Percentiles rank a stretch among this genome's conserved stretches.
Evolutionary conservation across 1,140 invertebrate genomes (phyloP).

Genomic region (Diabrotica undecimpunctata): DNA sequence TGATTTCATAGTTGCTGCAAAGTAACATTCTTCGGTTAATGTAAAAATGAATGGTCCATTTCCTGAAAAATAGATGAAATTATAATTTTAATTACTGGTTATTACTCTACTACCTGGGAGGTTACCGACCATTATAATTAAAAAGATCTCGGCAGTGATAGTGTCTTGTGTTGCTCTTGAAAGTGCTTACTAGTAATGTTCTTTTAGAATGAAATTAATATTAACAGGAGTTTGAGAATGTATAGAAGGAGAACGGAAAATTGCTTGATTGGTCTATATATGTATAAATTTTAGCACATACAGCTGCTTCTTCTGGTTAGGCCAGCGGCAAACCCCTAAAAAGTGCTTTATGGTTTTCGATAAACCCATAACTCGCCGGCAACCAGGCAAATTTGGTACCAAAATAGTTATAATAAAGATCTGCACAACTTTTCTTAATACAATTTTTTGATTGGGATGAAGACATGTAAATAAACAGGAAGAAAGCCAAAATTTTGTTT

Average conservation of each 20-base stretch:
- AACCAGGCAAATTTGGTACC: no score
- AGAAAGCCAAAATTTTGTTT: no score
- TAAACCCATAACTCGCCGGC: no score
- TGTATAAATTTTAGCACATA: not conserved
- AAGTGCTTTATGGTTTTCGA: no score
- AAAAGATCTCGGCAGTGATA: not conserved
- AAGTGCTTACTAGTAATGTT: not conserved
- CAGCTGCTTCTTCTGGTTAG: not conserved
- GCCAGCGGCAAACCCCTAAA: no score
- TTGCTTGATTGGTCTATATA: not conserved
- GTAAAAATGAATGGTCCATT: not conserved
- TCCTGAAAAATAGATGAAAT: not conserved
- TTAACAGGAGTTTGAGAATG: no score
- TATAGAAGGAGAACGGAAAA: no score
- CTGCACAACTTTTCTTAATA: no score
- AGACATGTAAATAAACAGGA: no score
- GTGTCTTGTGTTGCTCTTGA: not conserved
- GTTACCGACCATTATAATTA: not conserved
- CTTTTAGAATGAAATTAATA: not conserved
- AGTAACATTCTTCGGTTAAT: not conserved
- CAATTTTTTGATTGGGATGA: no score
- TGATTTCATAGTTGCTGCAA: not conserved
- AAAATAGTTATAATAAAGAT: no score
- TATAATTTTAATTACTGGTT: not conserved
- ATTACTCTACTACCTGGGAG: not conserved